phyloP scores from a whole-genome alignment of 2,797 vertebrate genomes.

The Falco rusticolus region DNA sequence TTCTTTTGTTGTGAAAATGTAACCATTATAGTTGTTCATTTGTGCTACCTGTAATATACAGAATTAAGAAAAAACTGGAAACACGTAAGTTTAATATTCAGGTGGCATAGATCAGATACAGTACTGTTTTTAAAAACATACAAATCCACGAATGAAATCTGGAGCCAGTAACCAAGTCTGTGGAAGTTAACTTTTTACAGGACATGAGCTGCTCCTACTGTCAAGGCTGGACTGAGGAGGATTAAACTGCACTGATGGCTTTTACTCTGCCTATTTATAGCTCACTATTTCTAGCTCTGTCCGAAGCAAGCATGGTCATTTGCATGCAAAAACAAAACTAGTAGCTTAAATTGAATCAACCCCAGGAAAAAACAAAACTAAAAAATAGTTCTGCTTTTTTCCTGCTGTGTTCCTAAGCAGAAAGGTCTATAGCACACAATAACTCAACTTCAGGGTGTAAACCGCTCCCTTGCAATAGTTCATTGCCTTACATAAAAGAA shows the following conservation, averaged over 20 bases:
- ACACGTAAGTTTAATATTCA: background rate
- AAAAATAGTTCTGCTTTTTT: background rate
- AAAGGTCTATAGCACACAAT: fast-evolving
- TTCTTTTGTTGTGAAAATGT: background rate
- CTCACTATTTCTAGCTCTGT: background rate
- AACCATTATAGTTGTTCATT: background rate
- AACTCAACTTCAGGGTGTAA: background rate
- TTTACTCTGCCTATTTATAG: background rate
- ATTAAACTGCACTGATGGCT: background rate
- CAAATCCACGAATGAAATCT: background rate
- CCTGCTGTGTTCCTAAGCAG: background rate
- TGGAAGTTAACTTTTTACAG: background rate
- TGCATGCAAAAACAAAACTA: background rate
- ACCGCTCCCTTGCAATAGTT: background rate
- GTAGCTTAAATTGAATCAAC: background rate
- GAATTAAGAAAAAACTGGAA: background rate
- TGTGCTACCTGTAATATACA: background rate
- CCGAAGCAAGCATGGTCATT: background rate
- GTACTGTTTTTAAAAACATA: background rate
- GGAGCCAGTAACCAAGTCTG: background rate
- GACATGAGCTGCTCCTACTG: background rate
- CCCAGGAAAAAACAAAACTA: background rate
- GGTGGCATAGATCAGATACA: background rate
- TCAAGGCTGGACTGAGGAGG: background rate
- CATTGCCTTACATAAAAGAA: background rate